Evolutionary conservation across 2,113 vertebrate genomes (phyloP).

Genomic region (Pholis gunnellus): DNA sequence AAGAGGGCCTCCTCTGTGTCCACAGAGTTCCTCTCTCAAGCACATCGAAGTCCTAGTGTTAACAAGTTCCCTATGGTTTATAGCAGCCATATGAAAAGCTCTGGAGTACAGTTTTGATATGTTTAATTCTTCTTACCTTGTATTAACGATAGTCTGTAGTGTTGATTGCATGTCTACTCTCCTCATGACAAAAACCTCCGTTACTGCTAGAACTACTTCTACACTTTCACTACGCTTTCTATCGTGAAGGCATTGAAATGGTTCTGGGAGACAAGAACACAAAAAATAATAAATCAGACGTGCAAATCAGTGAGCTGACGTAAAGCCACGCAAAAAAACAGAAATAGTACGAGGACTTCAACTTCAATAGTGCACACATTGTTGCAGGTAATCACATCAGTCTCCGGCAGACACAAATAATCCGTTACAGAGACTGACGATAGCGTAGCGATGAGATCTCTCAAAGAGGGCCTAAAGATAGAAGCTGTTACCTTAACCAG

Average conservation of each 20-base stretch:
- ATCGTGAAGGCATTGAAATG: slow-evolving; percentile 58
- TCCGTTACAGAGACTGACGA: slow-evolving; percentile 34
- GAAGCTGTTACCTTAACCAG: slow-evolving; percentile 42
- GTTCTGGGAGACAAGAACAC: slow-evolving; percentile 39
- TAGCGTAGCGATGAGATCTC: slow-evolving; percentile 40
- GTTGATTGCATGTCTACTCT: slow-evolving; percentile 62
- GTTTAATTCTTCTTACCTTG: slow-evolving; percentile 27
- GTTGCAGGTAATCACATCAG: slow-evolving; percentile 47
- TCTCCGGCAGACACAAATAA: slow-evolving; percentile 36
- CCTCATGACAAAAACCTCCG: slow-evolving; percentile 27
- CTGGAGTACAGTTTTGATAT: slow-evolving; percentile 68
- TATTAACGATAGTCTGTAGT: slow-evolving; percentile 64
- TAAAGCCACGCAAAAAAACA: slow-evolving; percentile 44
- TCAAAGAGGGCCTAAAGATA: slow-evolving; percentile 50
- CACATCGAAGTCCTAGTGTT: slow-evolving; percentile 23
- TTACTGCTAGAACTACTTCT: slow-evolving; percentile 41
- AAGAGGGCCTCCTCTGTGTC: slow-evolving; percentile 5
- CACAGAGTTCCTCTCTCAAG: slow-evolving; percentile 12
- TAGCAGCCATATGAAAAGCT: slow-evolving; percentile 69
- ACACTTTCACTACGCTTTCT: slow-evolving; percentile 33
- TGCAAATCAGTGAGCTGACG: slow-evolving; percentile 61
- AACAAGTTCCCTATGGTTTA: slow-evolving; percentile 42
- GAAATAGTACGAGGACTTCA: slow-evolving; percentile 53
- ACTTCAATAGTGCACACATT: slow-evolving; percentile 65
- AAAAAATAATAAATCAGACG: slow-evolving; percentile 41